Evolutionary conservation across 1,140 invertebrate species (phyloP).

Genomic region (Nasonia giraulti): DNA sequence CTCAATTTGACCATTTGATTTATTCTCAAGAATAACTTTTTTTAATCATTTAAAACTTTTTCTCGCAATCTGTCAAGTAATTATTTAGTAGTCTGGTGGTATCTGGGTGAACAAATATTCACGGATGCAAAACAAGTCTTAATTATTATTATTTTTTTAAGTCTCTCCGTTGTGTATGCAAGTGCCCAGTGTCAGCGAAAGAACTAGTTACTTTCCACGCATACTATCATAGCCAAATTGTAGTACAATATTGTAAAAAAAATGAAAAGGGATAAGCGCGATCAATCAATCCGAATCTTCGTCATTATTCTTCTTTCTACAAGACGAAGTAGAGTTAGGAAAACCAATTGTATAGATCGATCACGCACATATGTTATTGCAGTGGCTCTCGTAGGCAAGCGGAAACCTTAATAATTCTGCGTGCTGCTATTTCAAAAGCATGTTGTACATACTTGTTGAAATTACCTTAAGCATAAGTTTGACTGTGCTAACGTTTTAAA

Average conservation of each 20-base stretch:
- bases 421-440: background rate
- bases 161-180: constrained; percentile 48
- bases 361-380: constrained; percentile 33
- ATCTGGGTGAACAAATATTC: constrained; percentile 1
- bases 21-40: background rate
- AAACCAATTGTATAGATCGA: constrained; percentile 42
- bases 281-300: constrained; percentile 44
- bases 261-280: constrained; percentile 55
- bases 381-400: constrained; percentile 41
- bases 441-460: background rate
- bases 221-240: constrained; percentile 66
- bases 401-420: constrained; percentile 17
- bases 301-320: constrained; percentile 51
- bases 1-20: background rate
- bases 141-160: constrained; percentile 26
- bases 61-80: constrained; percentile 13
- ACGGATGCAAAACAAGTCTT: constrained; percentile 24
- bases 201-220: constrained; percentile 59
- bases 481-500: background rate
- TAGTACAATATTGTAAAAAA: constrained; percentile 65
- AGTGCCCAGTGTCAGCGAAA: constrained; percentile 59
- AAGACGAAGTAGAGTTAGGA: constrained; percentile 39
- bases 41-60: background rate
- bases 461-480: background rate
- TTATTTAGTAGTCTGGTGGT: constrained; percentile 1